These are phyloP conservation scores for Platynereis dumerilii DNA, from an alignment of 2,888 invertebrate species.

Conservation along the genomic window DNA sequence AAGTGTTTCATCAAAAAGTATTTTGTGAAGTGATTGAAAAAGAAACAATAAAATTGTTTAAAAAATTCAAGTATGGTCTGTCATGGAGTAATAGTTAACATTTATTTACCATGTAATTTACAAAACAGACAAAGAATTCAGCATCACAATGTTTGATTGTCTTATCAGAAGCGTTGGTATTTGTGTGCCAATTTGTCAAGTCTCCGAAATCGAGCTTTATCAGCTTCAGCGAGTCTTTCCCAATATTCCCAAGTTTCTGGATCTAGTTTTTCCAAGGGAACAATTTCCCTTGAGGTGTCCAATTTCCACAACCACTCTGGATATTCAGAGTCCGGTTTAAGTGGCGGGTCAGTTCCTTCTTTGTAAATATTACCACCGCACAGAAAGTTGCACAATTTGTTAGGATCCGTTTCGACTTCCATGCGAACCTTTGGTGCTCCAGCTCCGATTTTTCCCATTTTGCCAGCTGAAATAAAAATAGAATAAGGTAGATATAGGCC, in stretches of 20 bases:
- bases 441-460: background rate
- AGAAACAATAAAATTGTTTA: too few species aligned
- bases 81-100: too few species aligned
- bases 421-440: background rate
- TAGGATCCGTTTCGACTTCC: conserved; percentile 34
- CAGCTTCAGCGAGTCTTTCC: conserved; percentile 70
- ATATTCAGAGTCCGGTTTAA: conserved; percentile 80
- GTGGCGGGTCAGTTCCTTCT: conserved; percentile 76
- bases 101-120: too few species aligned
- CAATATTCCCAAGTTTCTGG: conserved; percentile 83
- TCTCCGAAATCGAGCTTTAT: background rate
- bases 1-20: too few species aligned
- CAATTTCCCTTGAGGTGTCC: conserved; percentile 69
- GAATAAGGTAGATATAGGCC: too few species aligned
- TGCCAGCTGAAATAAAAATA: too few species aligned
- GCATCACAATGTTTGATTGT: too few species aligned
- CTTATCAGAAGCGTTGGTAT: background rate
- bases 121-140: too few species aligned
- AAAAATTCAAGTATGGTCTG: too few species aligned
- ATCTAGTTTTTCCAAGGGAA: conserved; percentile 77
- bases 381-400: conserved; percentile 75
- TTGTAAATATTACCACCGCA: conserved; percentile 86
- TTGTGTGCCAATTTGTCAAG: background rate
- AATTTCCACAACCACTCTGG: conserved; percentile 91
- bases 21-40: too few species aligned